Percentiles rank a stretch among this genome's conserved stretches.
phyloP scores from a whole-genome alignment of 2,797 vertebrate genomes.

The Gobio occitaniae region DNA sequence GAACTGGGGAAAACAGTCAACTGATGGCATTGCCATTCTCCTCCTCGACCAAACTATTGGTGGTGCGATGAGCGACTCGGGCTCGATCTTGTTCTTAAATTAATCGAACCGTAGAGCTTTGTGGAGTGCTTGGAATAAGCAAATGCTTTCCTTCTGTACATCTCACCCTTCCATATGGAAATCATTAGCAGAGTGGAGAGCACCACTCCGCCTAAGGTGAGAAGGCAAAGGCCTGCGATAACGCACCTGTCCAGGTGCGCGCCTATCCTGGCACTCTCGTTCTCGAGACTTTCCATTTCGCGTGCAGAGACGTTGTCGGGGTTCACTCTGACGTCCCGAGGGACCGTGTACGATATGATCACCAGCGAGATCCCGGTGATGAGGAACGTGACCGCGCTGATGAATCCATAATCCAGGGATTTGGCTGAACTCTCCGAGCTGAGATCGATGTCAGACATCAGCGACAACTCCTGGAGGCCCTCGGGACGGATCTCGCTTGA shows the following conservation, averaged over 20 bases:
- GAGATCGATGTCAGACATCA: slow-evolving; percentile 89
- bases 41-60: slow-evolving; percentile 86
- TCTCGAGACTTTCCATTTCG: slow-evolving; percentile 96
- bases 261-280: slow-evolving; percentile 89
- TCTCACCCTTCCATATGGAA: slow-evolving; percentile 98
- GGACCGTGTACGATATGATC: slow-evolving; percentile 93
- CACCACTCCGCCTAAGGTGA: slow-evolving; percentile 95
- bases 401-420: slow-evolving; percentile 94
- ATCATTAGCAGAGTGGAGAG: slow-evolving; percentile 96
- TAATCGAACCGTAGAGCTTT: slow-evolving; percentile 96
- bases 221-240: slow-evolving; percentile 94
- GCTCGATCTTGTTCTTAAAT: slow-evolving; percentile 88
- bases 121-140: slow-evolving; percentile 91
- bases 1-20: slow-evolving; percentile 69
- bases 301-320: slow-evolving; percentile 90
- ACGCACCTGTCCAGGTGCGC: slow-evolving; percentile 97
- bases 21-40: slow-evolving; percentile 84
- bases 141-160: slow-evolving; percentile 90
- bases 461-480: slow-evolving; percentile 84
- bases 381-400: slow-evolving; percentile 94
- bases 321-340: slow-evolving; percentile 90
- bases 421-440: slow-evolving; percentile 86
- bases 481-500: slow-evolving; percentile 78
- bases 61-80: slow-evolving; percentile 80
- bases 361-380: slow-evolving; percentile 95